Conservation (phyloP, 2,888 invertebrate species). For the Chrysotoxum bicinctum region DNA sequence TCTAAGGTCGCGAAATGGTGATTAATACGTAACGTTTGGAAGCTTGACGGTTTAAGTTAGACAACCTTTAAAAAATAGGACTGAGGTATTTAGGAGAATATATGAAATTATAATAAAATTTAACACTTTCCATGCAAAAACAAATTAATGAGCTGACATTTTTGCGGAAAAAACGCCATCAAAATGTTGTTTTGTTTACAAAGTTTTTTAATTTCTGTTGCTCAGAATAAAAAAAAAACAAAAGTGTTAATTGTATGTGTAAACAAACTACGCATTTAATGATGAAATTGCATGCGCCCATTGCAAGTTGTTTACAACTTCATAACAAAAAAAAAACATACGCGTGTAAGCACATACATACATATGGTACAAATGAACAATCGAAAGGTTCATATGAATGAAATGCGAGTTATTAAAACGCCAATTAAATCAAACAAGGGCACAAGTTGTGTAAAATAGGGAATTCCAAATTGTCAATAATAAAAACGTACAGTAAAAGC, state of each 20-base stretch:
- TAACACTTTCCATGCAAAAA: not conserved
- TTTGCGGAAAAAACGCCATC: not conserved
- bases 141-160: not conserved
- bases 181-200: not conserved
- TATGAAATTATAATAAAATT: too few species aligned
- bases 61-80: too few species aligned
- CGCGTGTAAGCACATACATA: not conserved
- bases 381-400: not conserved
- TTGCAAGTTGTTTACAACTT: constrained; percentile 43
- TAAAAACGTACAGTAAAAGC: not conserved
- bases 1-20: too few species aligned
- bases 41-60: too few species aligned
- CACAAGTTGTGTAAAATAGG: not conserved
- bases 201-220: not conserved
- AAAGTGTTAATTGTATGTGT: not conserved
- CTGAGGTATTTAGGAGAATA: too few species aligned
- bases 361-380: not conserved
- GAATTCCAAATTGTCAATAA: not conserved
- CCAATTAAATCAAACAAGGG: constrained; percentile 6
- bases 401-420: not conserved
- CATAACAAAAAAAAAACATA: constrained; percentile 13
- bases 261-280: constrained; percentile 20
- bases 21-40: too few species aligned
- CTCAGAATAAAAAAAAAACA: not conserved
- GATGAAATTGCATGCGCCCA: constrained; percentile 33